Evolutionary conservation across 2,888 invertebrate genomes (phyloP).

Genomic region (Oscheius sp.): DNA sequence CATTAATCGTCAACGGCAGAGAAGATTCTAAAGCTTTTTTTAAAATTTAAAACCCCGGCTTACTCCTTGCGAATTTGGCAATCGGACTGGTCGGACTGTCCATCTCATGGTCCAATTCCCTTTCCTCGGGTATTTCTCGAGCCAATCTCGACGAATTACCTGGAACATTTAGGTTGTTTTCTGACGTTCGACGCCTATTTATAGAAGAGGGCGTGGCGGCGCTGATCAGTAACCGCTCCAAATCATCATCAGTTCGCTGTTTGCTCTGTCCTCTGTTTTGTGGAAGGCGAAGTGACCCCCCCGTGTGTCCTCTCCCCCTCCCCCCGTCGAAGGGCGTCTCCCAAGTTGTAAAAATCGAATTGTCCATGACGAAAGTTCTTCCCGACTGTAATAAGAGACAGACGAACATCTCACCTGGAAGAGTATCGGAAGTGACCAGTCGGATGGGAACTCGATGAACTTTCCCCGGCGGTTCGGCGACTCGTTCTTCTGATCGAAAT

Average conservation of each 20-base stretch:
- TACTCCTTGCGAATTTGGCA: slow-evolving; percentile 37
- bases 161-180: not conserved
- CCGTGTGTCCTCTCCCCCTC: not conserved
- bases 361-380: not conserved
- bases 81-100: slow-evolving; percentile 49
- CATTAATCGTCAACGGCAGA: slow-evolving; percentile 42
- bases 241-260: slow-evolving; percentile 6
- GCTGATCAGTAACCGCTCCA: not conserved
- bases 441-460: slow-evolving; percentile 34
- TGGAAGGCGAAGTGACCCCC: slow-evolving; percentile 13
- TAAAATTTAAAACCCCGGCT: not conserved
- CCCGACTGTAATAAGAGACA: not conserved
- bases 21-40: slow-evolving; percentile 2
- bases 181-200: not conserved
- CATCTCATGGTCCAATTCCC: slow-evolving; percentile 43
- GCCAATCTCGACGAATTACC: slow-evolving; percentile 1
- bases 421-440: slow-evolving; percentile 17
- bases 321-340: slow-evolving; percentile 17
- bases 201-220: slow-evolving; percentile 1
- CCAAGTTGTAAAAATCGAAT: slow-evolving; percentile 7
- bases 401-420: not conserved
- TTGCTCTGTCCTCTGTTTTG: slow-evolving; percentile 17
- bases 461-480: slow-evolving; percentile 17
- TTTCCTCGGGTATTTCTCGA: slow-evolving; percentile 5
- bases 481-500: slow-evolving; percentile 17